Percentiles rank a stretch among this genome's conserved stretches.
These are phyloP conservation scores for Rosalia funebris DNA, from an alignment of 2,888 invertebrate genomes.

Conservation along the genomic window DNA sequence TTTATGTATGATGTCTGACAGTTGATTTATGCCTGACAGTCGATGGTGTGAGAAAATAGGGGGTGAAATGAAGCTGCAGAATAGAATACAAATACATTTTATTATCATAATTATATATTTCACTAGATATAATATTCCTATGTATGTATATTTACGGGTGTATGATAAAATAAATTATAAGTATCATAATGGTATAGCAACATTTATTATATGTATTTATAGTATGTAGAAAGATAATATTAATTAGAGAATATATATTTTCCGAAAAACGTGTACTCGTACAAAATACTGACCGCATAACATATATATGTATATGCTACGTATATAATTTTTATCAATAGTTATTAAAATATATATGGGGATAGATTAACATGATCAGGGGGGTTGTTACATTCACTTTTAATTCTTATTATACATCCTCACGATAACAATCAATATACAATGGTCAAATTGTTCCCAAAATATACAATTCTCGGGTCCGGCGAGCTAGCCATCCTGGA, in stretches of 20 bases:
- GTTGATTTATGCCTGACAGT: too few relatives aligned
- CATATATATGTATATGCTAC: conserved; percentile 58
- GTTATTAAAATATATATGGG: conserved; percentile 62
- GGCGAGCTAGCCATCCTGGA: conserved; percentile 10
- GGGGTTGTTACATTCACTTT: conserved; percentile 58
- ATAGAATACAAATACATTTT: conserved; percentile 66
- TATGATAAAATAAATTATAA: conserved; percentile 65
- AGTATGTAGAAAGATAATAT: conserved; percentile 64
- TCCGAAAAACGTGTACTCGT: conserved; percentile 66
- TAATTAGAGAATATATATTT: conserved; percentile 63
- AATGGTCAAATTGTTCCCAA: conserved; percentile 52
- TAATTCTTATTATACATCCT: conserved; percentile 62
- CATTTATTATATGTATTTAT: conserved; percentile 63
- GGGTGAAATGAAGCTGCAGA: conserved; percentile 44
- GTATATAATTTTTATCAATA: conserved; percentile 58
- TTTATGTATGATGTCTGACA: too few relatives aligned
- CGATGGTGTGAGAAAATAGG: too few relatives aligned
- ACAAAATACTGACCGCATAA: conserved; percentile 64
- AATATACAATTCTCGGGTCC: conserved; percentile 32
- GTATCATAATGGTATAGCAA: conserved; percentile 65
- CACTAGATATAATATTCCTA: conserved; percentile 65
- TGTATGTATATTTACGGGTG: conserved; percentile 63
- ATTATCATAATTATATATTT: conserved; percentile 66
- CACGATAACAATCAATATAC: conserved; percentile 61
- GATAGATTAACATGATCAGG: conserved; percentile 57